These are phyloP conservation scores for human (Homo sapiens) DNA, from an alignment of 2,113 vertebrate species.

Conservation along the genomic window DNA sequence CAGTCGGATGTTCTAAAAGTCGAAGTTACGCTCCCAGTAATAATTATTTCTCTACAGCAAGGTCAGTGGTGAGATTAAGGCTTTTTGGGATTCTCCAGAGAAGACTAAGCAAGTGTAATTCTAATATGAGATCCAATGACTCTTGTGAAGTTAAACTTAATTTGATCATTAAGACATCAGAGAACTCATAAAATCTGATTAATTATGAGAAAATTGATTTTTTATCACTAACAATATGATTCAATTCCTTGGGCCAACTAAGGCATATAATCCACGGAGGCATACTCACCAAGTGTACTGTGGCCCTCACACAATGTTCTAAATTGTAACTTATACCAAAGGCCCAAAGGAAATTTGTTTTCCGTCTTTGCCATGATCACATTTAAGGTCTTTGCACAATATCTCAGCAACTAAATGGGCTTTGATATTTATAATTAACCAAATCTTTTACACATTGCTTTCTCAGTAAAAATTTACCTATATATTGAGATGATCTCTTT, in stretches of 20 bases:
- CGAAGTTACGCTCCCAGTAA: constrained; percentile 50
- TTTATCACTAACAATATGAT: constrained; percentile 56
- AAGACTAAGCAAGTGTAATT: background rate
- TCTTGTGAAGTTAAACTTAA: constrained; percentile 61
- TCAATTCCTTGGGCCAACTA: constrained; percentile 58
- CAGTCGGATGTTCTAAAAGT: constrained; percentile 62
- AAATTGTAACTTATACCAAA: background rate
- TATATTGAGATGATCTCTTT: background rate
- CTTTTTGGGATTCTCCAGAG: constrained; percentile 24
- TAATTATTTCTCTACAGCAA: constrained; percentile 71
- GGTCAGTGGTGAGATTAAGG: constrained; percentile 53
- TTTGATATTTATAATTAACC: background rate
- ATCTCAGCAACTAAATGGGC: background rate
- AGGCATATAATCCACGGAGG: background rate
- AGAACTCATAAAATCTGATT: constrained; percentile 70
- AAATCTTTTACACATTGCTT: background rate
- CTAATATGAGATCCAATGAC: constrained; percentile 37
- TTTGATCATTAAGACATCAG: constrained; percentile 66
- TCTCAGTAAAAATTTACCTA: constrained; percentile 16
- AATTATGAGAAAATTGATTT: constrained; percentile 62
- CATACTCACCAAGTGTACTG: background rate
- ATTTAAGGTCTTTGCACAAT: background rate
- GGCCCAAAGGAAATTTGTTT: background rate
- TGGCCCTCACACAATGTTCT: background rate
- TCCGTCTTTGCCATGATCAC: background rate